These are phyloP conservation scores for Arrhopalites spinosus DNA, from an alignment of 2,888 invertebrate genomes.

Conservation along the genomic window DNA sequence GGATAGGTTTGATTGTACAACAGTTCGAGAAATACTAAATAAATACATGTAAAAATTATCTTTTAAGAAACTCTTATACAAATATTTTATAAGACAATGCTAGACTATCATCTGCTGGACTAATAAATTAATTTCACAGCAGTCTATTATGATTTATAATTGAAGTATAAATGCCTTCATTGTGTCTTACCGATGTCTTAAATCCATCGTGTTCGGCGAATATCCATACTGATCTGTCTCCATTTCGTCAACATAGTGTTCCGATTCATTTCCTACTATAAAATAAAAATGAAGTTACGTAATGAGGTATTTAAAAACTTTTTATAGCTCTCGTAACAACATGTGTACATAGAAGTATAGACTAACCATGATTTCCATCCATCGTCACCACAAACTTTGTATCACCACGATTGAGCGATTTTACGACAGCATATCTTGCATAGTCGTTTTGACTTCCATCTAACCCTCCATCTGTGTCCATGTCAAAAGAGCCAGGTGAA, in stretches of 20 bases:
- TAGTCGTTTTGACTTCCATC: not conserved
- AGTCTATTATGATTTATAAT: too few species aligned
- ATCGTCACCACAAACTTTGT: conserved; percentile 37
- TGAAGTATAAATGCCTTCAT: too few species aligned
- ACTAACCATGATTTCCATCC: conserved; percentile 30
- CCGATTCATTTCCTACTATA: not conserved
- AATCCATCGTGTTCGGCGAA: not conserved
- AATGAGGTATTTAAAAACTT: not conserved
- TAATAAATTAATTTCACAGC: too few species aligned
- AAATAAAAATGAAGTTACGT: not conserved
- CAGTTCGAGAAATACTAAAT: not conserved
- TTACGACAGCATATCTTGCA: conserved; percentile 9
- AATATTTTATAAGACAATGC: too few species aligned
- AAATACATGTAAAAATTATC: too few species aligned
- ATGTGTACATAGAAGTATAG: too few species aligned
- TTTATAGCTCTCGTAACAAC: not conserved
- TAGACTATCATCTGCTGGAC: too few species aligned
- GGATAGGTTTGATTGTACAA: not conserved
- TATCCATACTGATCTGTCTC: conserved; percentile 1
- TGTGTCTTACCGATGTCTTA: too few species aligned
- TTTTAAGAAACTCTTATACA: too few species aligned
- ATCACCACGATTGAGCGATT: conserved; percentile 6
- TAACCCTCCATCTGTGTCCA: conserved; percentile 6
- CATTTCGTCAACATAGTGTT: conserved; percentile 16
- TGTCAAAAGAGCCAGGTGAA: not conserved